These are phyloP conservation scores for Sphecodes monilicornis DNA, from an alignment of 2,888 invertebrate species.

Conservation along the genomic window DNA sequence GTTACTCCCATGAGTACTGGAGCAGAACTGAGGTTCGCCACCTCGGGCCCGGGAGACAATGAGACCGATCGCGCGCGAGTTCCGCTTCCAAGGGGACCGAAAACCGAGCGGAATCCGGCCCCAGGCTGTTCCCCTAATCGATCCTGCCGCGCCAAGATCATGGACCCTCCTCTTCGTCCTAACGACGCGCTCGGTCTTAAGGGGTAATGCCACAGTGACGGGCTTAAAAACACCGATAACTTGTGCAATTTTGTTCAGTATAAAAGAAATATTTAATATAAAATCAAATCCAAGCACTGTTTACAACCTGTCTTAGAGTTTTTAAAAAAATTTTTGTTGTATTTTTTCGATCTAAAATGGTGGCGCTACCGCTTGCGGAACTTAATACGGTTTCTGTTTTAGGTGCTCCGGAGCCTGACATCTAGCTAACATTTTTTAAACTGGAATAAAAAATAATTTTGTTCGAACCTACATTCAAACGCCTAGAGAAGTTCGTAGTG, in stretches of 20 bases:
- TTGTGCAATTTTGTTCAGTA: neutral
- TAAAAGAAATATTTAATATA: neutral
- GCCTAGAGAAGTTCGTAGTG: no score
- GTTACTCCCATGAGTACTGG: constrained; percentile 78
- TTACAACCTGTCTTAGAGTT: neutral
- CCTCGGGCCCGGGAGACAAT: constrained; percentile 70
- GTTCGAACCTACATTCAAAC: no score
- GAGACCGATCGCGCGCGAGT: constrained; percentile 56
- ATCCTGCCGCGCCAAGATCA: neutral
- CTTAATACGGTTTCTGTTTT: no score
- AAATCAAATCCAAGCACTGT: neutral
- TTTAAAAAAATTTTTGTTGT: neutral
- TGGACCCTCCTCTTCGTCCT: neutral
- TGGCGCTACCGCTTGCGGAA: no score
- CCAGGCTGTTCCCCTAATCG: constrained; percentile 35
- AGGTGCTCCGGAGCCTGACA: no score
- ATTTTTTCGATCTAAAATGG: neutral
- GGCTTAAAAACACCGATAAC: neutral
- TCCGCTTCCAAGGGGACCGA: constrained; percentile 49
- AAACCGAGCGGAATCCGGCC: constrained; percentile 39
- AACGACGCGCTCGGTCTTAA: neutral
- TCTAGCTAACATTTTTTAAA: no score
- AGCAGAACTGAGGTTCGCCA: constrained; percentile 79
- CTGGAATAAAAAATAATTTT: no score
- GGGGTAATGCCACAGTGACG: neutral